Conservation (phyloP, 1,140 invertebrate genomes). For the Drosophila oshimai region DNA sequence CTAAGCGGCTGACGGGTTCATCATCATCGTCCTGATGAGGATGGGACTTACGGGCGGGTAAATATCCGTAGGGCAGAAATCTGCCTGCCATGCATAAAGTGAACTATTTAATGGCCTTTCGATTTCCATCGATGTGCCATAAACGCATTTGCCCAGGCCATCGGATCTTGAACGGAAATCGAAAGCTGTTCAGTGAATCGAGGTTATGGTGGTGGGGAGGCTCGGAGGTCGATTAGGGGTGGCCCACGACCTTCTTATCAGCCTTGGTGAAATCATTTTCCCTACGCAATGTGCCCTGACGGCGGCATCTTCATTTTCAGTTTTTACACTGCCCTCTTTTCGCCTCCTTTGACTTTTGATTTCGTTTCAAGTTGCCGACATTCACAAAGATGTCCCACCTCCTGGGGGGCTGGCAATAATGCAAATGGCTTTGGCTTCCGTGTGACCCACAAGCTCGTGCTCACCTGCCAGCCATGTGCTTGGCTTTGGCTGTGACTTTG, state of each 20-base stretch:
- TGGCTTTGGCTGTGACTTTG: constrained; percentile 13
- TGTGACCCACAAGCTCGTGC: constrained; percentile 37
- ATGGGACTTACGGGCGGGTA: constrained; percentile 49
- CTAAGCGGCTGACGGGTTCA: constrained; percentile 64
- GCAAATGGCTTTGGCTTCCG: constrained; percentile 74
- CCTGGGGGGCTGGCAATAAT: constrained; percentile 53
- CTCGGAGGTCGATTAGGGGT: constrained; percentile 24
- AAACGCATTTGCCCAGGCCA: constrained; percentile 48
- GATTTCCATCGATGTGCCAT: constrained; percentile 59
- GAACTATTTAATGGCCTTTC: constrained; percentile 79
- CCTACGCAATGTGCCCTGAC: constrained; percentile 53
- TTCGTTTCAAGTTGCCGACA: constrained; percentile 60
- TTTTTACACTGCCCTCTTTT: neutral
- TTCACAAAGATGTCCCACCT: constrained; percentile 7
- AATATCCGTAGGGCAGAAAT: constrained; percentile 71
- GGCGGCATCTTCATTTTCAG: constrained; percentile 22
- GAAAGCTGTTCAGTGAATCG: constrained; percentile 60
- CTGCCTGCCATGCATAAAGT: constrained; percentile 77
- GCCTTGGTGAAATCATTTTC: constrained; percentile 59
- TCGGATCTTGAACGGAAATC: constrained; percentile 62
- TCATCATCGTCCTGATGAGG: constrained; percentile 53
- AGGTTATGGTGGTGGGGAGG: constrained; percentile 20
- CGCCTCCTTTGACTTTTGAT: constrained; percentile 55
- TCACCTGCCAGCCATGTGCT: constrained; percentile 17
- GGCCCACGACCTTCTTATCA: constrained; percentile 12